Evolutionary conservation across 2,888 invertebrate genomes (phyloP).

Genomic region (Spodoptera exigua): DNA sequence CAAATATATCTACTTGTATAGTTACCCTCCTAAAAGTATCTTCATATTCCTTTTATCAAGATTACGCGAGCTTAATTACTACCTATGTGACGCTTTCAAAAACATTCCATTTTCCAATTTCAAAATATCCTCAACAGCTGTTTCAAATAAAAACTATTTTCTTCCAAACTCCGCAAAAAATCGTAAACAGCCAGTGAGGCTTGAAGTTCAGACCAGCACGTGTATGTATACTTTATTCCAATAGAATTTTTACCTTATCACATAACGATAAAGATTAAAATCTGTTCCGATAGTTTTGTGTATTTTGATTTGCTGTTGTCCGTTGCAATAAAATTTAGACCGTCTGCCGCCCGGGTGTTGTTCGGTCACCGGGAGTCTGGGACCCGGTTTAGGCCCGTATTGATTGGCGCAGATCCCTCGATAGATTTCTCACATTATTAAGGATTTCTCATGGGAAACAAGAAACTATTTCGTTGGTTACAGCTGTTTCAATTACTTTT

Average conservation of each 20-base stretch:
- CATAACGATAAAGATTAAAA: too few species aligned
- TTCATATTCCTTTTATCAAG: too few species aligned
- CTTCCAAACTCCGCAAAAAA: conserved; percentile 21
- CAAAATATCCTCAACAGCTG: conserved; percentile 19
- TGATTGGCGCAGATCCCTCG: conserved; percentile 29
- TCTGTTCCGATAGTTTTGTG: too few species aligned
- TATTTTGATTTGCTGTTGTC: too few species aligned
- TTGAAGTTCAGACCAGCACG: neutral
- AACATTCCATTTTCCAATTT: conserved; percentile 6
- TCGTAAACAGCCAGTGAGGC: conserved; percentile 24
- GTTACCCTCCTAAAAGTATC: too few species aligned
- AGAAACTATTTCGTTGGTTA: conserved; percentile 13
- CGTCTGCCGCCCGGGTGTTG: conserved; percentile 12
- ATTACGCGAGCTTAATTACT: too few species aligned
- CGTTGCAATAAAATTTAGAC: conserved; percentile 48
- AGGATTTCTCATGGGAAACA: conserved; percentile 26
- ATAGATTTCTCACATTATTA: conserved; percentile 25
- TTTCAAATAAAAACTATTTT: conserved; percentile 20
- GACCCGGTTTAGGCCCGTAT: conserved; percentile 27
- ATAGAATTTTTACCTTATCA: too few species aligned
- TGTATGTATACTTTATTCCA: too few species aligned
- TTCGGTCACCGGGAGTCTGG: conserved; percentile 18
- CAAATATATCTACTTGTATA: too few species aligned
- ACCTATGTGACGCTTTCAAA: neutral
- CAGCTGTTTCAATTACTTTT: conserved; percentile 31